Conservation (phyloP, 2,888 invertebrate genomes). For the Corbicula japonica region DNA sequence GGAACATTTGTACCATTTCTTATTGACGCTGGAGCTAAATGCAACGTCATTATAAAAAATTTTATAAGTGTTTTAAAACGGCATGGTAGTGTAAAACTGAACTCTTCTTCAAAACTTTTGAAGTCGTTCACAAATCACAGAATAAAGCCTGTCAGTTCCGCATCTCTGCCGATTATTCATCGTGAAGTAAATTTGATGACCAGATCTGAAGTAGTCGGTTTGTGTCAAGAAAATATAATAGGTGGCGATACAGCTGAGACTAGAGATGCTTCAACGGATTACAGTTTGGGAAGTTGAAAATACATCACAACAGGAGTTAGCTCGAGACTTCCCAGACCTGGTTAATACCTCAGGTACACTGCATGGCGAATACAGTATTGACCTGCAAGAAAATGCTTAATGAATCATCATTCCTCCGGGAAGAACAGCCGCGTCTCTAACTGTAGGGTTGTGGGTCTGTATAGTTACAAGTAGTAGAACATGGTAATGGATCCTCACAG, state of each 20-base stretch:
- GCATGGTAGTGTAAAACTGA: neutral
- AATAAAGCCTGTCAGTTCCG: neutral
- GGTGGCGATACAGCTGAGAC: conserved; percentile 15
- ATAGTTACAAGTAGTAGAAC: too few relatives aligned
- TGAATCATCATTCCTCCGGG: conserved; percentile 34
- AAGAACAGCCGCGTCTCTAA: conserved; percentile 16
- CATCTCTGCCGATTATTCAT: neutral
- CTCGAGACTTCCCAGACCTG: neutral
- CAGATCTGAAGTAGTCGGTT: too few relatives aligned
- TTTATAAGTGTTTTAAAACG: too few relatives aligned
- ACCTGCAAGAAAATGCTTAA: conserved; percentile 18
- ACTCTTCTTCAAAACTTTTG: too few relatives aligned
- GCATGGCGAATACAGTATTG: conserved; percentile 43
- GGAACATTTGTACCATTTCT: neutral
- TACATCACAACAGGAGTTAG: neutral
- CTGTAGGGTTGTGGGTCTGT: too few relatives aligned
- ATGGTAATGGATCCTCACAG: too few relatives aligned
- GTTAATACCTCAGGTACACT: conserved; percentile 34
- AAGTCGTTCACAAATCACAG: neutral
- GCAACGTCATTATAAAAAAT: conserved; percentile 7
- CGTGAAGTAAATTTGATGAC: too few relatives aligned
- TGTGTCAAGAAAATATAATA: conserved; percentile 20
- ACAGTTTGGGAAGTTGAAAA: neutral
- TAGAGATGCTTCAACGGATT: conserved; percentile 1
- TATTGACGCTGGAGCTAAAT: conserved; percentile 17